Conservation (phyloP, 2,888 invertebrate species). For the Sphaerophoria taeniata region DNA sequence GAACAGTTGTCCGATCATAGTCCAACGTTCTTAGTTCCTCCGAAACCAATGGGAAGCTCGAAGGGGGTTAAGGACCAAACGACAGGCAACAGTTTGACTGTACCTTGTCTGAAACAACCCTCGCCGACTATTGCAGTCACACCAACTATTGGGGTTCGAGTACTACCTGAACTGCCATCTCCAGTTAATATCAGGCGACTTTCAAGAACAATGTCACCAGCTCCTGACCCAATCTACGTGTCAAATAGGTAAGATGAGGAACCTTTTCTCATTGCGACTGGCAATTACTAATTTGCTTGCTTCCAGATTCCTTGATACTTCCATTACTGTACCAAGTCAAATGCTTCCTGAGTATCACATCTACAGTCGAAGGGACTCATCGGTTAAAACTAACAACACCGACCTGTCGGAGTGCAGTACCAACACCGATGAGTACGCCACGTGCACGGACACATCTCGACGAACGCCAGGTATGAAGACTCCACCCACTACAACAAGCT, state of each 20-base stretch:
- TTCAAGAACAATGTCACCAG: slow-evolving; percentile 52
- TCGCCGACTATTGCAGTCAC: slow-evolving; percentile 85
- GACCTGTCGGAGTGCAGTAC: slow-evolving; percentile 95
- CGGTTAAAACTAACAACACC: slow-evolving; percentile 86
- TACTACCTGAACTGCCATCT: slow-evolving; percentile 35
- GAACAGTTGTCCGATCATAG: slow-evolving; percentile 85
- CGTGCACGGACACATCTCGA: slow-evolving; percentile 91
- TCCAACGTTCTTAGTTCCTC: slow-evolving; percentile 68
- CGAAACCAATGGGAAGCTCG: slow-evolving; percentile 67
- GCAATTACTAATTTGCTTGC: neutral
- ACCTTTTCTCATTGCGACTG: neutral
- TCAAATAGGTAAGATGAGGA: slow-evolving; percentile 47
- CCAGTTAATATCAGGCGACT: slow-evolving; percentile 43
- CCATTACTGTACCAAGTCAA: slow-evolving; percentile 47
- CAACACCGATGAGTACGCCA: slow-evolving; percentile 93
- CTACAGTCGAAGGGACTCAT: slow-evolving; percentile 88
- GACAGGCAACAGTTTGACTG: slow-evolving; percentile 61
- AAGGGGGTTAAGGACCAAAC: slow-evolving; percentile 66
- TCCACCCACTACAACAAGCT: slow-evolving; percentile 82
- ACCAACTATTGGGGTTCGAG: slow-evolving; percentile 79
- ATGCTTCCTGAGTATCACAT: slow-evolving; percentile 40
- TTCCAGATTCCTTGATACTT: slow-evolving; percentile 53
- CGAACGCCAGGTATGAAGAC: slow-evolving; percentile 84
- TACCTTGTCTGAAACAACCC: slow-evolving; percentile 62
- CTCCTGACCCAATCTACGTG: slow-evolving; percentile 27